Evolutionary conservation across 2,797 vertebrate species (phyloP).

Genomic region (Heteromormyrus szaboi): DNA sequence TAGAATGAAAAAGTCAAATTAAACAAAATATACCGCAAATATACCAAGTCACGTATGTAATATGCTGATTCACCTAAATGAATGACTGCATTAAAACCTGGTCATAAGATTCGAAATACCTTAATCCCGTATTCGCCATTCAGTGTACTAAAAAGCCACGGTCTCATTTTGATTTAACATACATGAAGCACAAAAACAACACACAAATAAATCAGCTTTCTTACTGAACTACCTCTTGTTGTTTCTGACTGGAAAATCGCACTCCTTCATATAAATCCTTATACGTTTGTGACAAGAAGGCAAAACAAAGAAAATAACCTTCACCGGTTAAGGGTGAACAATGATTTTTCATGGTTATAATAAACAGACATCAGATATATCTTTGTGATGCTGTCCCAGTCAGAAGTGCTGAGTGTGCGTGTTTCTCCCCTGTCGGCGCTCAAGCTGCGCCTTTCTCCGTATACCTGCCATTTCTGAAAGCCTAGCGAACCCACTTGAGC

Average conservation of each 20-base stretch:
- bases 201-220: not conserved
- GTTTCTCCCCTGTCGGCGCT: constrained; percentile 40
- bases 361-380: constrained; percentile 55
- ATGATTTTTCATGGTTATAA: constrained; percentile 66
- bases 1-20: not conserved
- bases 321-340: constrained; percentile 43
- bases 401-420: constrained; percentile 59
- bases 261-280: constrained; percentile 30
- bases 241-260: constrained; percentile 12
- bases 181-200: not conserved
- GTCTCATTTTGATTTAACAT: not conserved
- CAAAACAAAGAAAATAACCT: constrained; percentile 37
- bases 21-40: not conserved
- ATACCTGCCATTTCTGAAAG: constrained; percentile 45
- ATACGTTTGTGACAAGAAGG: constrained; percentile 14
- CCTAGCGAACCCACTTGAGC: constrained; percentile 37
- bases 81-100: not conserved
- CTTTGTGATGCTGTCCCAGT: constrained; percentile 33
- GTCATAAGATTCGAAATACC: not conserved
- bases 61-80: not conserved
- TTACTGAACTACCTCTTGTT: not conserved
- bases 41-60: not conserved
- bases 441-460: constrained; percentile 27
- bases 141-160: not conserved
- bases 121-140: not conserved